Evolutionary conservation across 1,140 invertebrate species (phyloP).

Genomic region (Copidosoma floridanum): DNA sequence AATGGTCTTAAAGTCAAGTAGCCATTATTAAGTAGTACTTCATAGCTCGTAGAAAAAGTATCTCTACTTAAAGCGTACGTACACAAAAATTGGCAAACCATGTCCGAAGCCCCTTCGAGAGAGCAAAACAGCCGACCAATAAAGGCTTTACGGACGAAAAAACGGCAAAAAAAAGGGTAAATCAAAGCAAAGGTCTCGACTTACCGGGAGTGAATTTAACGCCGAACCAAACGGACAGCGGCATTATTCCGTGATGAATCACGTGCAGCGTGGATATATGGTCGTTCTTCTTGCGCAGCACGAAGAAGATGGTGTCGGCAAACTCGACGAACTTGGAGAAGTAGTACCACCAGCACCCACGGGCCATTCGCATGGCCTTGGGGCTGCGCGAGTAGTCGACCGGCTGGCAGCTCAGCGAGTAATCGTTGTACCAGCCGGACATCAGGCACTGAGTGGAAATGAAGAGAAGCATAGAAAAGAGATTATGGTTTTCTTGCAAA

Average conservation of each 20-base stretch:
- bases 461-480: not conserved
- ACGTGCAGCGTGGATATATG: conserved; percentile 86
- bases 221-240: conserved; percentile 88
- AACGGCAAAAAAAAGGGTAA: no score
- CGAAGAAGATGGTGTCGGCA: conserved; percentile 85
- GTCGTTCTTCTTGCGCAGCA: conserved; percentile 80
- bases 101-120: no score
- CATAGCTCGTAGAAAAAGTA: no score
- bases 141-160: no score
- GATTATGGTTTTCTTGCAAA: not conserved
- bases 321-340: conserved; percentile 87
- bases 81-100: no score
- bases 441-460: conserved; percentile 57
- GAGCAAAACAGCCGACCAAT: no score
- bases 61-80: no score
- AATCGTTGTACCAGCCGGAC: conserved; percentile 71
- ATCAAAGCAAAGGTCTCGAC: no score
- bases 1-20: no score
- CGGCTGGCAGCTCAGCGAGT: conserved; percentile 87
- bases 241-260: conserved; percentile 91
- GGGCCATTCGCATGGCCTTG: conserved; percentile 75
- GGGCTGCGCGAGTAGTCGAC: conserved; percentile 80
- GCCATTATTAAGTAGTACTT: no score
- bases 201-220: conserved; percentile 86
- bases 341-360: conserved; percentile 84